Evolutionary conservation across 2,113 vertebrate species (phyloP), one percentile per base, ranked within the genome.

Genomic region (Zapus hudsonius): DNA sequence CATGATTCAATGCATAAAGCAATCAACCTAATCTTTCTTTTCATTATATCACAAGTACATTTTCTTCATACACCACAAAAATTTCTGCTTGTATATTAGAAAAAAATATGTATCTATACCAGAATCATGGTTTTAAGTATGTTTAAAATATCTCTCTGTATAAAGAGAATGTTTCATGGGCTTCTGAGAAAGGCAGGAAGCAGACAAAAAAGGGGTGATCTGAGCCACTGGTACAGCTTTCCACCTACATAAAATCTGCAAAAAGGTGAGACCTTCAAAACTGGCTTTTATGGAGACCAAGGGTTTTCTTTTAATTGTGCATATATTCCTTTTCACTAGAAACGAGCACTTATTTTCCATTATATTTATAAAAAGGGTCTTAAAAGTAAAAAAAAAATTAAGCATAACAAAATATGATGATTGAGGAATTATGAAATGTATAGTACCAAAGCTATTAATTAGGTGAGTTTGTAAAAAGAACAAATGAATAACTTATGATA

Each of bases 361-460:
- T 31, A 40, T 33, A 73, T 81, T 92, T 63, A 61, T 33, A 47
- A 29, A 70, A 67, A 70, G 7, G 2, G 4, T 38, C 70, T 67
- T 89, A 70, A 57, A 83, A 67, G 52, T 19, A 66, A 82, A 89
- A 87, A 89, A 87, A 42, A 27, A 8, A 12, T 59, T n/a, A 90
- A 70, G 40, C 75, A 67, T 17, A 81, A 42, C 16, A 27, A 84
- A 93, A 59, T 52, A 84, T 1, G 13, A 11, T 87, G 7, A 59
- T 70, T 84, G 38, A 83, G 16, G 33, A 79, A 80, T 89, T 74
- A 86, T 79, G 7, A 93, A 64, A 70, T 52, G 2, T 81, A 1
- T 15, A 0, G 22, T 31, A 33, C 15, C 11, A 70, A 83, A 69
- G 20, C 15, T 81, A 40, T 29, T 23, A 47, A 15, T 47, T 73